Percentiles rank a stretch among this genome's conserved stretches.
phyloP scores from a whole-genome alignment of 2,113 vertebrate genomes.

The Sinosuthora webbiana region DNA sequence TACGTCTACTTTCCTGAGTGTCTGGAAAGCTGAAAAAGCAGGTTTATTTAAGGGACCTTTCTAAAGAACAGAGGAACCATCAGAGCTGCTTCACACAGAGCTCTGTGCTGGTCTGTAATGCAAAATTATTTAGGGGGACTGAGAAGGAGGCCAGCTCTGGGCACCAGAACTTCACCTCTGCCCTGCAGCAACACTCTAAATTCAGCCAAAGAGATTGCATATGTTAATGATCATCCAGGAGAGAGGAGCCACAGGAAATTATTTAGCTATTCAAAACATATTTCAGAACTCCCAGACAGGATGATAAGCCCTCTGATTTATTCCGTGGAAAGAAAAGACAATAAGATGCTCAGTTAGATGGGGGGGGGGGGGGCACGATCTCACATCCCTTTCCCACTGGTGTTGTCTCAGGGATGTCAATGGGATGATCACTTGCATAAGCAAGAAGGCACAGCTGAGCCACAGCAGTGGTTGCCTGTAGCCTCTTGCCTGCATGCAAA shows the following conservation, averaged over 20 bases:
- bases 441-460: background rate
- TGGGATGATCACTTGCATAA: background rate
- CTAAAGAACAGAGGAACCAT: background rate
- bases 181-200: background rate
- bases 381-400: background rate
- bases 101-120: background rate
- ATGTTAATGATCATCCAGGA: background rate
- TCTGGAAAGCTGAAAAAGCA: background rate
- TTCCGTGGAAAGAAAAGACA: background rate
- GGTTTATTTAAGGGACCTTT: background rate
- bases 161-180: background rate
- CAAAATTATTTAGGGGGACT: background rate
- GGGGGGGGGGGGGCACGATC: fast-evolving
- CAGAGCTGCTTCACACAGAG: background rate
- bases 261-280: background rate
- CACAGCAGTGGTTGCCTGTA: background rate
- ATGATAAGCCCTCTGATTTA: background rate
- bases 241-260: background rate
- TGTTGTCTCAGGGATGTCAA: background rate
- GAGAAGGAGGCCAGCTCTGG: background rate
- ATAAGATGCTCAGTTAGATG: background rate
- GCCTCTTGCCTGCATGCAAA: background rate
- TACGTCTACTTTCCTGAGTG: background rate
- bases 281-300: background rate
- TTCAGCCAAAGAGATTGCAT: background rate